Base-by-base conservation (phyloP, 2,113 vertebrate genomes). In the Setophaga petechia region DNA sequence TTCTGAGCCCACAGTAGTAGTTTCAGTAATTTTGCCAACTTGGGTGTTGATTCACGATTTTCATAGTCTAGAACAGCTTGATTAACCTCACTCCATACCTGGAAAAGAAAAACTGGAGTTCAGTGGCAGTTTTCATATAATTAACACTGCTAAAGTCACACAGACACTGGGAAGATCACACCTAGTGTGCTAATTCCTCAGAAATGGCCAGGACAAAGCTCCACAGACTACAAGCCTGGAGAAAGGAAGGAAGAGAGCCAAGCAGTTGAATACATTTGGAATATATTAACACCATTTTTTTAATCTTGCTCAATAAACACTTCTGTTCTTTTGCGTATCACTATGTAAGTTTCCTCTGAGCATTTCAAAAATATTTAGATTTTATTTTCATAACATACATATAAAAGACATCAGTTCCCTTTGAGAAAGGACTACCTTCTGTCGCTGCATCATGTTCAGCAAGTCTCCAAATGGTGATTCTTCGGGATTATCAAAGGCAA, bases 71-170 rank as follows among this genome's bases (percentile, higher is more conserved):
- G 98, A 94, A 99, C 99, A 67, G 99, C 99, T 95, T 99, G 99
- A 97, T 99, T 99, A 65, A 99, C 99, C 97, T 99, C 99, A 78
- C 99, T 99, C 99, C 99, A 99, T 18, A 99, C 99, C 99, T 99
- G 92, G 21, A 94, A 95, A 96, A 96, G 77, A 94, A 84, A 92
- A 39, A 96, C 11, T 30, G 6, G 54, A 82, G 39, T 67, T 97
- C 71, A 95, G 76, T 37, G 61, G 71, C 3, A 57, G 65, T 33
- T 67, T 74, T 37, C 2, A 1, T 21, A 31, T 0, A 6, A 68
- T 47, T 37, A 88, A 72, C 22, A n/a, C 27, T 4, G 44, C 43
- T 90, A 3, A 66, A n/a, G 39, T 57, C 74, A 81, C 1, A 1
- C 15, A 39, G 57, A 47, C 51, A 21, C 9, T 6, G 74, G 37